Conservation (phyloP, 2,888 invertebrate species). For the Tenthredo mesomela region DNA sequence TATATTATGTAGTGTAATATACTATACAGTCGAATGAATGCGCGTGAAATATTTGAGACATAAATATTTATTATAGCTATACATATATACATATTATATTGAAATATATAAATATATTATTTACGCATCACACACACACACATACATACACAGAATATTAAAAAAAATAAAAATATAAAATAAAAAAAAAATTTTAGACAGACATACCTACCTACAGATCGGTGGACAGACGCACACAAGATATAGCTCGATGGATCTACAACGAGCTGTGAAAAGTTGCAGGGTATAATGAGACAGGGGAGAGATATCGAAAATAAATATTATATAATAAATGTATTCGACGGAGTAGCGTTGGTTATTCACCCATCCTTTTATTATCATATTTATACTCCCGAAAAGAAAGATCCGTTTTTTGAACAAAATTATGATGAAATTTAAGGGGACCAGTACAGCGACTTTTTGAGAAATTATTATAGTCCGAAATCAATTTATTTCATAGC, state of each 20-base stretch:
- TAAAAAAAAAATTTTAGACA: not conserved
- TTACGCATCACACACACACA: not conserved
- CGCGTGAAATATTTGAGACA: constrained; percentile 53
- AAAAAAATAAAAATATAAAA: not conserved
- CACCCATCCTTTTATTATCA: not conserved
- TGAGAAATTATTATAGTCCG: no score
- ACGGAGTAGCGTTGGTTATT: not conserved
- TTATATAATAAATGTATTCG: constrained; percentile 49
- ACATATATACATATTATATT: constrained; percentile 22
- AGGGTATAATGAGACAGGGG: constrained; percentile 11
- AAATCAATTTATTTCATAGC: no score
- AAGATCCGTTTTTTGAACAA: no score
- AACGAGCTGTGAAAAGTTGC: constrained; percentile 40
- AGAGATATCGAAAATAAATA: constrained; percentile 41
- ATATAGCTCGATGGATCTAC: not conserved
- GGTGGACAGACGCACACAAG: not conserved
- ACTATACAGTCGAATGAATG: constrained; percentile 21
- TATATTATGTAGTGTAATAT: constrained; percentile 50
- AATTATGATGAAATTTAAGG: no score
- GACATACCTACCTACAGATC: not conserved
- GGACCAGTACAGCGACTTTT: no score
- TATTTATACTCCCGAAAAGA: no score
- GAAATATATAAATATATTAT: constrained; percentile 59
- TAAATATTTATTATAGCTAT: constrained; percentile 44
- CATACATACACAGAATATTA: not conserved